Percentiles rank a stretch among this genome's conserved stretches.
Conservation (phyloP, 2,113 vertebrate species). For the Oophaga pumilio region DNA sequence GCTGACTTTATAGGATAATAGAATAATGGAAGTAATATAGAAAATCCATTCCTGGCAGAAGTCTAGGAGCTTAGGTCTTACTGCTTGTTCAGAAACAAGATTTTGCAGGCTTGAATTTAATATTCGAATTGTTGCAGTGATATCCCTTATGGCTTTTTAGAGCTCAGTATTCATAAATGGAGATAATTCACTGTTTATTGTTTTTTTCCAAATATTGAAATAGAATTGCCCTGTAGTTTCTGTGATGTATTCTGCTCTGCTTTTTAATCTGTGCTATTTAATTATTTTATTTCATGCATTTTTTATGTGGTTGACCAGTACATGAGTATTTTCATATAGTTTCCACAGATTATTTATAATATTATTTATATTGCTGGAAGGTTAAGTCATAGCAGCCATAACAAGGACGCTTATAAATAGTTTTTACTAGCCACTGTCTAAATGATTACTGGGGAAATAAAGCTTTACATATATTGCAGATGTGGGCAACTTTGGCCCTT, state of each 20-base stretch:
- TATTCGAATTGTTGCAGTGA: constrained; percentile 28
- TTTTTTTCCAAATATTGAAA: constrained; percentile 12
- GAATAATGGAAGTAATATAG: constrained; percentile 43
- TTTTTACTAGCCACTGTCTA: neutral
- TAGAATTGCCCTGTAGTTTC: neutral
- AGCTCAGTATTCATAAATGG: constrained; percentile 15
- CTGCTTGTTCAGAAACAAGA: constrained; percentile 22
- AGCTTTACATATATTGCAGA: neutral
- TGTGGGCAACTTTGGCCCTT: neutral
- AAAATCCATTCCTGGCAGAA: constrained; percentile 25
- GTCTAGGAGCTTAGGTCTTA: constrained; percentile 30
- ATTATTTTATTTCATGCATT: constrained; percentile 20
- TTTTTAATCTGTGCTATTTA: neutral
- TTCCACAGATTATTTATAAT: neutral
- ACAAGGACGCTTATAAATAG: neutral
- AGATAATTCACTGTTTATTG: constrained; percentile 3
- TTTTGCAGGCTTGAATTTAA: constrained; percentile 25
- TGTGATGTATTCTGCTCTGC: neutral
- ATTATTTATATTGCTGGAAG: neutral
- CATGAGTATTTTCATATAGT: neutral
- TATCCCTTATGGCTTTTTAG: constrained; percentile 38
- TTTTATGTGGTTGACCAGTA: neutral
- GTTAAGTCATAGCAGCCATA: neutral
- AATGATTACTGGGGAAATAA: neutral
- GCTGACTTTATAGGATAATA: constrained; percentile 35